Evolutionary conservation across 2,113 vertebrate genomes (phyloP), one percentile per base, ranked within the genome.

Genomic region (Grammomys dolichurus): DNA sequence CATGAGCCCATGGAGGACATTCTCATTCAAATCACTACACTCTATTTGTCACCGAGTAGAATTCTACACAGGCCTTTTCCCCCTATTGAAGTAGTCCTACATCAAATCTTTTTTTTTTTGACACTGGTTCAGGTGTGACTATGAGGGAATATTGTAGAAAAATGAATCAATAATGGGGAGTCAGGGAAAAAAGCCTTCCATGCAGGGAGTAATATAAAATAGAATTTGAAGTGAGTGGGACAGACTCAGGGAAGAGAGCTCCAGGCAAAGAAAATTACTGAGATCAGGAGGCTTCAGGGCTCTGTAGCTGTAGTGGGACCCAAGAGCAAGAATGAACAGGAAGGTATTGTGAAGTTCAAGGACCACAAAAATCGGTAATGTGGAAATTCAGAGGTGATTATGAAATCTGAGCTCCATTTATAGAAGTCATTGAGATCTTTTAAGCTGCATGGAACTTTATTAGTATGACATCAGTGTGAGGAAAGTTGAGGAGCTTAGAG

Each of bases 381-480:
- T 60, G 43, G 58, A 65, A 14, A 43, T 94, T 65, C 75, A 19
- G n/a, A 20, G 54, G 46, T 10, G 28, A 19, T 28, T 31, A 7
- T 43, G 24, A 73, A 40, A 63, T 13, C 46, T 82, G 46, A n/a
- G 13, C 19, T 72, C 14, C 70, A 54, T 65, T 84, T 84, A n/a
- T 93, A 87, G 80, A 94, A 86, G 58, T 5, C 3, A 20, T 0
- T 76, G 60, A 89, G 69, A 82, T 16, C 54, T 82, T 58, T 91
- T 67, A 82, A 48, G 33, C 36, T 85, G 70, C 89, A 95, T 72
- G 85, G 20, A 76, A 87, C 60, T 51, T 91, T 10, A 73, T 51
- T 36, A 51, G 17, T 87, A 8, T 82, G 65, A 77, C n/a, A 70
- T 10, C 58, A 24, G 4, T 76, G 43, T 94, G 31, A 85, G 20